phyloP scores from a whole-genome alignment of 2,113 vertebrate genomes.

The Oncorhynchus gorbuscha region DNA sequence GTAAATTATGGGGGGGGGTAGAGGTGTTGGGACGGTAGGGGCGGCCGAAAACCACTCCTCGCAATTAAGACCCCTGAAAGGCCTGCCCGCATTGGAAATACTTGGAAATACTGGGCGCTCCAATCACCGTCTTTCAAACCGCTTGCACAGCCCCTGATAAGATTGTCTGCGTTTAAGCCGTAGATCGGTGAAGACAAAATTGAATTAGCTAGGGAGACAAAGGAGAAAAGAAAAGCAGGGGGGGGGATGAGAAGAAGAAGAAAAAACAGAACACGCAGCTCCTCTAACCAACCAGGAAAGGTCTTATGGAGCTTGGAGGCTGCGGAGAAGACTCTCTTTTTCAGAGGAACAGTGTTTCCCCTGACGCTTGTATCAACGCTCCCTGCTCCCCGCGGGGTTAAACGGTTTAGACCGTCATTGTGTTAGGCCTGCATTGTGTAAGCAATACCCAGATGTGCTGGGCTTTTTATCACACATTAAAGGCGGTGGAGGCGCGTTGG shows the following conservation, averaged over 20 bases:
- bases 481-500: slow-evolving; percentile 47
- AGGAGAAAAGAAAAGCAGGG: slow-evolving; percentile 54
- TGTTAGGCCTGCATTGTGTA: too few relatives aligned
- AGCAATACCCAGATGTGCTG: slow-evolving; percentile 58
- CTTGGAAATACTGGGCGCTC: slow-evolving; percentile 65
- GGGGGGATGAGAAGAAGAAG: slow-evolving; percentile 9
- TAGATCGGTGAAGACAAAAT: slow-evolving; percentile 71
- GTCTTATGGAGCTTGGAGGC: slow-evolving; percentile 63
- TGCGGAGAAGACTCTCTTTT: slow-evolving; percentile 52
- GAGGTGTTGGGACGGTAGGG: not conserved
- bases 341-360: slow-evolving; percentile 33
- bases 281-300: slow-evolving; percentile 44
- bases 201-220: slow-evolving; percentile 73
- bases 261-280: slow-evolving; percentile 6
- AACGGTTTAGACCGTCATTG: slow-evolving; percentile 67
- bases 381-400: slow-evolving; percentile 47
- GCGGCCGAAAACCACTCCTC: slow-evolving; percentile 29
- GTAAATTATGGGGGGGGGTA: not conserved
- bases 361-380: slow-evolving; percentile 45
- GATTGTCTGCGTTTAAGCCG: slow-evolving; percentile 74
- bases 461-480: slow-evolving; percentile 63
- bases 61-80: slow-evolving; percentile 75
- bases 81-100: slow-evolving; percentile 71
- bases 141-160: slow-evolving; percentile 76
- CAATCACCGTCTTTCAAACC: slow-evolving; percentile 67